Conservation (phyloP, 1,140 invertebrate species). For the Penaeus japonicus region DNA sequence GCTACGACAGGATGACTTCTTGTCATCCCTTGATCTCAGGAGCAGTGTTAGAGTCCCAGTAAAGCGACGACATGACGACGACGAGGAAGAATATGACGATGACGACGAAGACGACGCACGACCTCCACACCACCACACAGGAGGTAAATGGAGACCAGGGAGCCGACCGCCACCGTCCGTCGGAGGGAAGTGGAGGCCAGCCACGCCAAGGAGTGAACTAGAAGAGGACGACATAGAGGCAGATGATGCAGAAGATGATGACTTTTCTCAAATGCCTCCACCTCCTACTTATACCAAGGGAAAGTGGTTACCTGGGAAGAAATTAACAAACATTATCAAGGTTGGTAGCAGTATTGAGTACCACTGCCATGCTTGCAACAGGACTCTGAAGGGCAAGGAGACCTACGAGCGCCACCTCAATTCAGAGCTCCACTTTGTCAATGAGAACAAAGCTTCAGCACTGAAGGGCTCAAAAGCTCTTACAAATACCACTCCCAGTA, state of each 20-base stretch:
- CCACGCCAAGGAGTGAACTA: constrained; percentile 25
- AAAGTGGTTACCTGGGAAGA: constrained; percentile 51
- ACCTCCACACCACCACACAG: constrained; percentile 47
- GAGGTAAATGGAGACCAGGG: constrained; percentile 50
- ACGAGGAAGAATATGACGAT: constrained; percentile 41
- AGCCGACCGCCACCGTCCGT: constrained; percentile 41
- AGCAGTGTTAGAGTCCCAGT: constrained; percentile 21
- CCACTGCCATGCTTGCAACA: constrained; percentile 33
- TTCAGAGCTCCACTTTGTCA: constrained; percentile 31
- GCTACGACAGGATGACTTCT: constrained; percentile 45
- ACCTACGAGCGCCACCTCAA: constrained; percentile 38
- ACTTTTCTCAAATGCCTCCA: constrained; percentile 3
- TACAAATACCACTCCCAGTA: not conserved
- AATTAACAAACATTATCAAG: constrained; percentile 40
- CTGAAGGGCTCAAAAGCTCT: not conserved
- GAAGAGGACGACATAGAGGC: constrained; percentile 23
- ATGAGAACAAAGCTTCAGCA: constrained; percentile 30
- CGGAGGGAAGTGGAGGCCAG: constrained; percentile 46
- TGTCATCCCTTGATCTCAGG: constrained; percentile 43
- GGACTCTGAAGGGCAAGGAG: constrained; percentile 39
- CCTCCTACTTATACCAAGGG: constrained; percentile 47
- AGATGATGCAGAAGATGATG: constrained; percentile 32
- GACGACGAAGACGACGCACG: constrained; percentile 42
- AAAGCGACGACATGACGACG: constrained; percentile 33
- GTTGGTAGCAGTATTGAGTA: constrained; percentile 30